Evolutionary conservation across 2,797 vertebrate species (phyloP).

Genomic region (Petrocephalus sullivani): DNA sequence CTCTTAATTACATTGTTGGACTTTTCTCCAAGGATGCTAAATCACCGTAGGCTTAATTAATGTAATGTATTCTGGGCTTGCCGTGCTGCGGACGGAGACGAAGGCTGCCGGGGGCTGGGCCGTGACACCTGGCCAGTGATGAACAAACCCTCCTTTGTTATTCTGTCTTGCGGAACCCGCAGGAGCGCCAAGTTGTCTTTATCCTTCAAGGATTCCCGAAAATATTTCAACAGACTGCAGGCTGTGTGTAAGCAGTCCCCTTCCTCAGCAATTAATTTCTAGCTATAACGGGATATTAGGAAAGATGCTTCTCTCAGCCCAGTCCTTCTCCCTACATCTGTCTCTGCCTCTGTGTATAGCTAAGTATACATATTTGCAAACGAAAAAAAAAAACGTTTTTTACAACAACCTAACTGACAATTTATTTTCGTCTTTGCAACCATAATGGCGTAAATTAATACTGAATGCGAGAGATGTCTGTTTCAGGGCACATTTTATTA

Average conservation of each 20-base stretch:
- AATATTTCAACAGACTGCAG: constrained; percentile 60
- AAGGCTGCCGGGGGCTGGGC: constrained; percentile 88
- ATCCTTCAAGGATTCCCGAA: constrained; percentile 61
- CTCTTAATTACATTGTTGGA: constrained; percentile 99
- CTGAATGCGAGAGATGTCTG: background rate
- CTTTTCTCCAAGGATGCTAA: constrained; percentile 96
- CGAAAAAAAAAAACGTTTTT: background rate
- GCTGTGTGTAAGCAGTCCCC: constrained; percentile 52
- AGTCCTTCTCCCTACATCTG: background rate
- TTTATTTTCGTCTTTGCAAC: background rate
- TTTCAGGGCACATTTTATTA: background rate
- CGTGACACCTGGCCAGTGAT: constrained; percentile 89
- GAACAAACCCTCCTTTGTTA: constrained; percentile 75
- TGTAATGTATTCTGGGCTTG: constrained; percentile 98
- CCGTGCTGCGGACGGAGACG: constrained; percentile 81
- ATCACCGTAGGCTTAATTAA: constrained; percentile 99
- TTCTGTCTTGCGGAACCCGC: constrained; percentile 57
- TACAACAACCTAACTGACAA: background rate
- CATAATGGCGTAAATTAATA: background rate
- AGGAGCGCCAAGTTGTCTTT: constrained; percentile 67
- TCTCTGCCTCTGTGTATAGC: background rate
- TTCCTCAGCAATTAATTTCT: constrained; percentile 62
- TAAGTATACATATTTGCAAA: background rate
- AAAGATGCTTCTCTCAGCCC: background rate
- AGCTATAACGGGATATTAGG: constrained; percentile 39